These are phyloP conservation scores for Acomys russatus DNA, from an alignment of 2,797 vertebrate species.

Conservation along the genomic window DNA sequence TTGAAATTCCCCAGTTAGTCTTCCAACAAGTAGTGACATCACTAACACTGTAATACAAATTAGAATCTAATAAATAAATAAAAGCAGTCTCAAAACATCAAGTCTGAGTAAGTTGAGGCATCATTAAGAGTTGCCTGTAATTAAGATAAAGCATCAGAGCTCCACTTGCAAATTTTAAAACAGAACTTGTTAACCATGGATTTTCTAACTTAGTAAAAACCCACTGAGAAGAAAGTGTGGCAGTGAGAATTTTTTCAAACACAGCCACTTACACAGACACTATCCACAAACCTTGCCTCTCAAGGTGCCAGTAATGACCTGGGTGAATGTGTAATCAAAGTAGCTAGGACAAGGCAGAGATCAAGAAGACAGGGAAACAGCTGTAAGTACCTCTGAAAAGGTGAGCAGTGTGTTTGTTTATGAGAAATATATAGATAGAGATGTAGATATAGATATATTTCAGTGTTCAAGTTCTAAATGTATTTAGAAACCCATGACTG, in stretches of 20 bases:
- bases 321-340: not conserved
- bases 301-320: slow-evolving; percentile 39
- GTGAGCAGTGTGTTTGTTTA: not conserved
- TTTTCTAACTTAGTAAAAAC: not conserved
- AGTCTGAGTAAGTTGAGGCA: slow-evolving; percentile 10
- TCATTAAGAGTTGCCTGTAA: not conserved
- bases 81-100: slow-evolving; percentile 64
- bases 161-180: slow-evolving; percentile 57
- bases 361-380: not conserved
- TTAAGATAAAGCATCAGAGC: slow-evolving; percentile 16
- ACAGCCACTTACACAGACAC: not conserved
- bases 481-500: slow-evolving; percentile 26
- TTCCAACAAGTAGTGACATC: slow-evolving; percentile 52
- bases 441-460: not conserved
- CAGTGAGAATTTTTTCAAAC: not conserved
- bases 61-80: slow-evolving; percentile 59
- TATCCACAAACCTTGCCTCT: not conserved
- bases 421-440: not conserved
- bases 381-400: not conserved
- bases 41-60: slow-evolving; percentile 31
- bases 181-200: not conserved
- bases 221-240: not conserved
- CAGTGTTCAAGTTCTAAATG: not conserved
- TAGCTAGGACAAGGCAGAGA: not conserved
- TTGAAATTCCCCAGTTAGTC: slow-evolving; percentile 15